Evolutionary conservation across 1,140 invertebrate species (phyloP).

Genomic region (Cotesia chilonis): DNA sequence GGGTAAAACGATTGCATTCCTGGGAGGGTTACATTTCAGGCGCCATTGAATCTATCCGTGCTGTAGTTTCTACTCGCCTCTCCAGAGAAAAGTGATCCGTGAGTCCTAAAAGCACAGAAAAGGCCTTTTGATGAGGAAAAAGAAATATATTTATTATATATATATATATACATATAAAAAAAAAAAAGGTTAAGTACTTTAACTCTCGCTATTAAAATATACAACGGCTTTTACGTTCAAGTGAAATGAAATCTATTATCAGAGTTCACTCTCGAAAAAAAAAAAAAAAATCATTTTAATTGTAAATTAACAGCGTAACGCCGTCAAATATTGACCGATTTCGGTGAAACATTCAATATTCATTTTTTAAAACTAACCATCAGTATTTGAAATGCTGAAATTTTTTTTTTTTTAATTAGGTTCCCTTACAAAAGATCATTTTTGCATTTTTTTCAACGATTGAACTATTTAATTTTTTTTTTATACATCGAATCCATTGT

Average conservation of each 20-base stretch:
- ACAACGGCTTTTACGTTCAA: neutral
- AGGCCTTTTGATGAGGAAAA: slow-evolving; percentile 2
- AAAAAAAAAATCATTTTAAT: neutral
- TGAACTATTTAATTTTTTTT: too few species aligned
- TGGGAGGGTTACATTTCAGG: slow-evolving; percentile 44
- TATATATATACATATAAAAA: neutral
- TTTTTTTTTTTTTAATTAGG: too few species aligned
- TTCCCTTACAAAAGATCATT: too few species aligned
- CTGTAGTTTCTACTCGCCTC: slow-evolving; percentile 37
- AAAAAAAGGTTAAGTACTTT: neutral
- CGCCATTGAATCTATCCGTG: slow-evolving; percentile 40
- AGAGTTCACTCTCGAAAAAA: neutral
- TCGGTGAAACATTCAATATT: too few species aligned
- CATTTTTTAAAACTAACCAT: too few species aligned
- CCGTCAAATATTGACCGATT: too few species aligned
- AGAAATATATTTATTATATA: neutral
- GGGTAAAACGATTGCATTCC: slow-evolving; percentile 40
- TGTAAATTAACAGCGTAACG: too few species aligned
- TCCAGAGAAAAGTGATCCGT: slow-evolving; percentile 35
- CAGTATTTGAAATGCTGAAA: too few species aligned
- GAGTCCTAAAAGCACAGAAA: slow-evolving; percentile 38
- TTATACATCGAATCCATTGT: too few species aligned
- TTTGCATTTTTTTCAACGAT: too few species aligned
- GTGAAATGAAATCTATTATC: neutral
- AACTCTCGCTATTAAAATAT: too few species aligned